phyloP scores from a whole-genome alignment of 1,140 invertebrate genomes.

The Microplitis demolitor region DNA sequence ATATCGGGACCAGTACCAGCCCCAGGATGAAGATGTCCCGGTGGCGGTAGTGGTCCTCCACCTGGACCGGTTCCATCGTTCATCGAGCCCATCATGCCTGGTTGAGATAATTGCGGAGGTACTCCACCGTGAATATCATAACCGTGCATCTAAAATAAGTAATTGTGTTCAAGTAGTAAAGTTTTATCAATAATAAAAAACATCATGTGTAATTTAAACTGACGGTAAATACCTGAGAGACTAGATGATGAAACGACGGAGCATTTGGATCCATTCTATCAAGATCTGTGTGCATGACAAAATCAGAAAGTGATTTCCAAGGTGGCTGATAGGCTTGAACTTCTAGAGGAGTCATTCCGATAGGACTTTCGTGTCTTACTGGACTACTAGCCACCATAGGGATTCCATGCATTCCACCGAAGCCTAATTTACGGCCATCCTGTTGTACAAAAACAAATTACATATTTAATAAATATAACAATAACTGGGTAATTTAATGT shows the following conservation, averaged over 20 bases:
- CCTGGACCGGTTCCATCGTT: constrained; percentile 50
- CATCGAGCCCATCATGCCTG: constrained; percentile 55
- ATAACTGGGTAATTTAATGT: neutral
- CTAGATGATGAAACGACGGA: constrained; percentile 93
- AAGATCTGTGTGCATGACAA: constrained; percentile 91
- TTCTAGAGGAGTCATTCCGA: constrained; percentile 84
- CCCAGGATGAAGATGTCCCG: constrained; percentile 65
- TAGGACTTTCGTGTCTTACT: constrained; percentile 88
- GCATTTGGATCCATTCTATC: constrained; percentile 83
- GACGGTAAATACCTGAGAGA: constrained; percentile 80
- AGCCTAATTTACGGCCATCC: constrained; percentile 91
- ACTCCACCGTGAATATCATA: constrained; percentile 74
- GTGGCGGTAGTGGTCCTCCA: constrained; percentile 57
- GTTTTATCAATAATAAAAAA: no score
- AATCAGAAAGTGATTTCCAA: constrained; percentile 95
- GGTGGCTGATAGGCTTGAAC: constrained; percentile 96
- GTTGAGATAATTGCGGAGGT: constrained; percentile 56
- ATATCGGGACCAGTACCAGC: constrained; percentile 51
- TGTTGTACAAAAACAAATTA: constrained; percentile 48
- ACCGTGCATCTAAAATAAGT: constrained; percentile 79
- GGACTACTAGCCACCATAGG: constrained; percentile 96
- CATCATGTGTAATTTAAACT: neutral
- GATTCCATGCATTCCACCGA: constrained; percentile 91
- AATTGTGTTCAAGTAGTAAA: neutral
- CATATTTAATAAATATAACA: neutral